Evolutionary conservation across 2,888 invertebrate genomes (phyloP).

Genomic region (Drosophila neonasuta): DNA sequence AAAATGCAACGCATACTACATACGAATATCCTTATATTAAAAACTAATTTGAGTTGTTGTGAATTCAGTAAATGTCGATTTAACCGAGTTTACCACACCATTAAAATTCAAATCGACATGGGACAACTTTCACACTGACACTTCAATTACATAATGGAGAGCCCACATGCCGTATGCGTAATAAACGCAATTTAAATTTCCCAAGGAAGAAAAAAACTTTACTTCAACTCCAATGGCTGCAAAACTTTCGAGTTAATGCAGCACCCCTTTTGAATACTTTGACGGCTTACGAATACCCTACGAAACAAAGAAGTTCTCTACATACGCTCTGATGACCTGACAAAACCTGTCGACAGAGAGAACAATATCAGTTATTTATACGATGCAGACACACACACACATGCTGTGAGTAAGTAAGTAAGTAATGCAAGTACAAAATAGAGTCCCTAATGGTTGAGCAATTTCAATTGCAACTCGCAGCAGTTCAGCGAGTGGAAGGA

Average conservation of each 20-base stretch:
- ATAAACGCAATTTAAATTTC: conserved; percentile 21
- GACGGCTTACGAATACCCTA: conserved; percentile 2
- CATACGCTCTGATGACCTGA: background rate
- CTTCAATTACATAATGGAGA: conserved; percentile 6
- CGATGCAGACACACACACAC: background rate
- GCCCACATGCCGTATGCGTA: conserved; percentile 33
- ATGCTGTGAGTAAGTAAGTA: background rate
- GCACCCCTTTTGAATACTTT: background rate
- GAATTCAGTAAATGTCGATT: conserved; percentile 28
- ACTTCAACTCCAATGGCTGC: background rate
- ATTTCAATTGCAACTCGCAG: conserved; percentile 27
- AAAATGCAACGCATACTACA: conserved; percentile 14
- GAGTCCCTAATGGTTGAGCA: conserved; percentile 15
- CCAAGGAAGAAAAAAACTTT: background rate
- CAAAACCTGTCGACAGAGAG: conserved; percentile 3
- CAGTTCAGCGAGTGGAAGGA: conserved; percentile 22
- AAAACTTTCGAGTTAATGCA: background rate
- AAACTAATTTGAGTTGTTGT: conserved; percentile 60
- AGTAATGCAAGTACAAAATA: conserved; percentile 9
- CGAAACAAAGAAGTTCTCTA: background rate
- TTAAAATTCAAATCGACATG: conserved; percentile 11
- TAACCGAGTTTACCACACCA: conserved; percentile 2
- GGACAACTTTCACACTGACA: background rate
- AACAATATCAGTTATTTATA: conserved; percentile 4
- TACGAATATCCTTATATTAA: conserved; percentile 49